Evolutionary conservation across 2,113 vertebrate genomes (phyloP).

Genomic region (Haemorhous mexicanus): DNA sequence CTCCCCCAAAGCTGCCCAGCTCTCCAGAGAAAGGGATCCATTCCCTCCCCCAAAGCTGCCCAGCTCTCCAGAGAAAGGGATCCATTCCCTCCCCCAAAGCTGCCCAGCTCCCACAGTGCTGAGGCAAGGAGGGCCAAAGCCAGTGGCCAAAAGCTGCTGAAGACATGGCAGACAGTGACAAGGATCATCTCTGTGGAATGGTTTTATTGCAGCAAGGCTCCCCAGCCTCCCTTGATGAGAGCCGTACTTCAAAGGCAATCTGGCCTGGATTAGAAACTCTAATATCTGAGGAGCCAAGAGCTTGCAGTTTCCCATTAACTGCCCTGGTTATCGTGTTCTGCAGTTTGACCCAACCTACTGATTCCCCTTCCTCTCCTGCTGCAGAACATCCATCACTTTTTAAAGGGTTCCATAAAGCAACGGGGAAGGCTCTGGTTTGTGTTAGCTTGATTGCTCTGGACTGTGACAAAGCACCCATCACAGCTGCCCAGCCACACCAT

Average conservation of each 20-base stretch:
- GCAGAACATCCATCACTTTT: slow-evolving; percentile 38
- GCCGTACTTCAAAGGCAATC: not conserved
- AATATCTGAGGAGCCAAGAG: not conserved
- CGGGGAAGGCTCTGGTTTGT: slow-evolving; percentile 36
- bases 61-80: not conserved
- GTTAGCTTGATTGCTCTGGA: slow-evolving; percentile 17
- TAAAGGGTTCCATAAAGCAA: slow-evolving; percentile 18
- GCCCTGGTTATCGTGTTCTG: slow-evolving; percentile 17
- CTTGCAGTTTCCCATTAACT: slow-evolving; percentile 25
- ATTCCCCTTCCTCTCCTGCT: not conserved
- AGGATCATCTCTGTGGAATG: not conserved
- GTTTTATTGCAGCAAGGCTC: not conserved
- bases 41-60: not conserved
- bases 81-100: not conserved
- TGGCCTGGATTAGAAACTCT: not conserved
- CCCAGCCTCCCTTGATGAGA: not conserved
- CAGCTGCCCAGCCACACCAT: not conserved
- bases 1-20: not conserved
- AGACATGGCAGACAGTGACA: not conserved
- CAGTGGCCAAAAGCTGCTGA: not conserved
- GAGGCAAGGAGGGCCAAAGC: not conserved
- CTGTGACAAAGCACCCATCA: slow-evolving; percentile 55
- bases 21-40: not conserved
- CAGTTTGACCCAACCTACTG: slow-evolving; percentile 9
- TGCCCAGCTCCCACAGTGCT: not conserved